Evolutionary conservation across 2,113 vertebrate genomes (phyloP).

Genomic region (Dicaeum eximium): DNA sequence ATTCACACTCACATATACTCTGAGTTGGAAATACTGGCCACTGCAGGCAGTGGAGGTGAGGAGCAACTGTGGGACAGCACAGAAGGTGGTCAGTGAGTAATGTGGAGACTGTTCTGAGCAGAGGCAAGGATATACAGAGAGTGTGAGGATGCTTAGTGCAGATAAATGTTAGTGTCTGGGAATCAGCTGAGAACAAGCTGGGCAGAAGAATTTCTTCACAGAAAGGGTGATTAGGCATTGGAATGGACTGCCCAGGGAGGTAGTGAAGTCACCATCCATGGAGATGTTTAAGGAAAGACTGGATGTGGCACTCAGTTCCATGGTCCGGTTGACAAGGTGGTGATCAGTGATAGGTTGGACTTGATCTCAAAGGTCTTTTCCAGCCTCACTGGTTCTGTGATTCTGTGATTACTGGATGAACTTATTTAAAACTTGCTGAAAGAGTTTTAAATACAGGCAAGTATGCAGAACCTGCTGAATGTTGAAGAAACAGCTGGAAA

Average conservation of each 20-base stretch:
- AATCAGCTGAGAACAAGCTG: background rate
- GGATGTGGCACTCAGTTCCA: background rate
- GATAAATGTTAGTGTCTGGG: background rate
- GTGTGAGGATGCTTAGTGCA: background rate
- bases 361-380: background rate
- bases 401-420: background rate
- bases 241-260: background rate
- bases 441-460: background rate
- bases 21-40: background rate
- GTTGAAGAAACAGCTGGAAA: background rate
- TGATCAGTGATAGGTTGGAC: background rate
- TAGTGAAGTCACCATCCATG: rapidly evolving
- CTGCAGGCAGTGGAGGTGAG: background rate
- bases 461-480: background rate
- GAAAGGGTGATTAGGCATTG: background rate
- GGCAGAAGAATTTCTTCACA: background rate
- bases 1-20: background rate
- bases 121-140: background rate
- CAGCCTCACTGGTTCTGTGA: background rate
- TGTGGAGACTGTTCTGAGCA: background rate
- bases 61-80: background rate
- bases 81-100: background rate
- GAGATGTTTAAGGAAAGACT: background rate
- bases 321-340: background rate
- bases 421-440: background rate